phyloP scores from a whole-genome alignment of 2,113 vertebrate genomes.

The Craseonycteris thonglongyai region DNA sequence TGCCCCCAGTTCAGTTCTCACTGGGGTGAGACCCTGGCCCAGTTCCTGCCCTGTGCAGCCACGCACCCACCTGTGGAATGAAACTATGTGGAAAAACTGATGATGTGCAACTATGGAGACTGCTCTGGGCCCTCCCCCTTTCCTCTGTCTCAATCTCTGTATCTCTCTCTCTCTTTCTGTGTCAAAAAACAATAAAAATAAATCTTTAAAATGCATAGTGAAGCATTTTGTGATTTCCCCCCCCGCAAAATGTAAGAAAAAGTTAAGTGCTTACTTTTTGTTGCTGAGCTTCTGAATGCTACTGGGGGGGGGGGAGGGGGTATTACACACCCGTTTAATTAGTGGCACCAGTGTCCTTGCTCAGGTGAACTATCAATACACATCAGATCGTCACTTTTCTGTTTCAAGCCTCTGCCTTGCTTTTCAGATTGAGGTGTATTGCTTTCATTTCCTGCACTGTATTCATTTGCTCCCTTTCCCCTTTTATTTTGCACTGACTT shows the following conservation, averaged over 20 bases:
- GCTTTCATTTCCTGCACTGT: neutral
- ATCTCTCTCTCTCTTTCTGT: too few relatives aligned
- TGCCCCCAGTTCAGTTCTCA: too few relatives aligned
- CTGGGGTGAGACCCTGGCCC: too few relatives aligned
- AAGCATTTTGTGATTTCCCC: constrained; percentile 23
- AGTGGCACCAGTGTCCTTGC: neutral
- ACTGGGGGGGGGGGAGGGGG: neutral
- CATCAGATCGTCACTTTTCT: neutral
- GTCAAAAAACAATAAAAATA: too few relatives aligned
- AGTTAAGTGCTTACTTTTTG: neutral
- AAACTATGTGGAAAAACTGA: too few relatives aligned
- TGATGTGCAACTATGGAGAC: too few relatives aligned
- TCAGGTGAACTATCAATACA: neutral
- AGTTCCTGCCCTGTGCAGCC: too few relatives aligned
- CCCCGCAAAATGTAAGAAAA: neutral
- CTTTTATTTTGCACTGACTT: neutral
- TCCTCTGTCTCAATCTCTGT: too few relatives aligned
- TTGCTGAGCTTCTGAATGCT: neutral
- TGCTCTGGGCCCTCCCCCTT: too few relatives aligned
- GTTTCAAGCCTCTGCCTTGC: neutral
- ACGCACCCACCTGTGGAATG: too few relatives aligned
- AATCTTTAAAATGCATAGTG: constrained; percentile 33
- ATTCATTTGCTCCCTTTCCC: neutral
- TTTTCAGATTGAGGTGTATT: neutral
- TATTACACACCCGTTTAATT: neutral